These are phyloP conservation scores for Poicephalus gulielmi DNA, from an alignment of 2,113 vertebrate species.

Conservation along the genomic window DNA sequence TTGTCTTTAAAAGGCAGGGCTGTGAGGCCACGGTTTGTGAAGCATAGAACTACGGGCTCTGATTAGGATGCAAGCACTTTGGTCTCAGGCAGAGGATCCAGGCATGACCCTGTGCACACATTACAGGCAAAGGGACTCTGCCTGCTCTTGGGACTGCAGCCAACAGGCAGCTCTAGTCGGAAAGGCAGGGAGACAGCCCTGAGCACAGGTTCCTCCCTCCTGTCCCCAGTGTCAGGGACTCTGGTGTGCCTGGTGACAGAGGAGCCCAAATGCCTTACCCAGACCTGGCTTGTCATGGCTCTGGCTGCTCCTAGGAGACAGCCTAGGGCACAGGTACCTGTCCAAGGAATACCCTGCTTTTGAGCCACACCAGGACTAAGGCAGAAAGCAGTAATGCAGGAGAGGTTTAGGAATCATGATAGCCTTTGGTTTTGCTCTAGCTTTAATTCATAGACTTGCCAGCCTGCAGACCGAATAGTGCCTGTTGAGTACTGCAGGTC, in stretches of 20 bases:
- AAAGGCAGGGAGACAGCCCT: not conserved
- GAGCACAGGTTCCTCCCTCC: not conserved
- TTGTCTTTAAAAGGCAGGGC: accelerated
- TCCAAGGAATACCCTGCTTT: not conserved
- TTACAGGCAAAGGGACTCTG: not conserved
- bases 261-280: not conserved
- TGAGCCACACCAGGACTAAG: not conserved
- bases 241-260: not conserved
- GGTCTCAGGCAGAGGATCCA: not conserved
- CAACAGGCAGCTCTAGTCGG: not conserved
- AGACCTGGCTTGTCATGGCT: not conserved
- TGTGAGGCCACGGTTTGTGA: not conserved
- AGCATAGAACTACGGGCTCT: not conserved
- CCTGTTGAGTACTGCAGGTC: not conserved
- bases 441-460: not conserved
- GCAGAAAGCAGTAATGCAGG: not conserved
- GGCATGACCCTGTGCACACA: not conserved
- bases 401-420: not conserved
- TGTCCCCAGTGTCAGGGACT: not conserved
- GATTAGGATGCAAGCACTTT: not conserved
- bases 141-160: not conserved
- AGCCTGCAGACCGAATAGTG: not conserved
- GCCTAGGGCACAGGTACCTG: not conserved
- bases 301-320: not conserved
- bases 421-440: not conserved